Evolutionary conservation across 2,113 vertebrate genomes (phyloP).

Genomic region (Petaurus breviceps): DNA sequence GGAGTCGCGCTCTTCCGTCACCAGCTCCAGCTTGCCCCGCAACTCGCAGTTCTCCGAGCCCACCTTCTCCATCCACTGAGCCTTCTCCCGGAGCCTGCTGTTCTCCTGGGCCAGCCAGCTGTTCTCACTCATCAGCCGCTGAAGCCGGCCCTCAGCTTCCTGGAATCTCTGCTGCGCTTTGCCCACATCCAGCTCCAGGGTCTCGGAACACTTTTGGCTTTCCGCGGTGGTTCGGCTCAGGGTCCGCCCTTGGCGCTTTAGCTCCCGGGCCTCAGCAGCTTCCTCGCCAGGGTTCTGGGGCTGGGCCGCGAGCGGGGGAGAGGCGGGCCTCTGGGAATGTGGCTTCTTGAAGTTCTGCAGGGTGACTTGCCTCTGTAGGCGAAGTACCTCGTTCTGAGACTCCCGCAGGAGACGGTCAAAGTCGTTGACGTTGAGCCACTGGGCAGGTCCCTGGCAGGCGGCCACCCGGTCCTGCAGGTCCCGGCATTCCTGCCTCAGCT

Average conservation of each 20-base stretch:
- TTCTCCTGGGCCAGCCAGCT: conserved; percentile 88
- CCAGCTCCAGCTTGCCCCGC: conserved; percentile 84
- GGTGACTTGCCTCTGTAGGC: conserved; percentile 89
- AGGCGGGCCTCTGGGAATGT: neutral
- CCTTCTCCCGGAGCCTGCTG: conserved; percentile 85
- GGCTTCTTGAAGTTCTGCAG: conserved; percentile 70
- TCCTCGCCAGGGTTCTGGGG: neutral
- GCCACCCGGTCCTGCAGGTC: conserved; percentile 83
- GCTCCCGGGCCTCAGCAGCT: neutral
- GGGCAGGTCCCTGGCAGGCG: conserved; percentile 65
- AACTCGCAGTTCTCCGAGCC: conserved; percentile 86
- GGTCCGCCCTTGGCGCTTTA: conserved; percentile 25
- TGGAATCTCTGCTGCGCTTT: conserved; percentile 86
- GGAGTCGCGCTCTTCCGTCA: conserved; percentile 86
- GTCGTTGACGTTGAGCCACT: conserved; percentile 79
- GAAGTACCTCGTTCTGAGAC: conserved; percentile 91
- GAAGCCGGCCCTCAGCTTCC: conserved; percentile 87
- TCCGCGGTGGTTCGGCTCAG: conserved; percentile 85
- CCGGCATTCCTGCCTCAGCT: conserved; percentile 85
- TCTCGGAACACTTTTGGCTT: conserved; percentile 89
- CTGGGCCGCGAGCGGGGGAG: too few relatives aligned
- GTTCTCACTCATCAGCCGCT: conserved; percentile 84
- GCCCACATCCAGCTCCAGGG: conserved; percentile 85
- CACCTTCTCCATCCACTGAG: conserved; percentile 84
- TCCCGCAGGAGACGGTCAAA: conserved; percentile 88